Base-by-base conservation (phyloP, 37 sponge, comb jelly and placozoan genomes). In the Agelas oroides region DNA sequence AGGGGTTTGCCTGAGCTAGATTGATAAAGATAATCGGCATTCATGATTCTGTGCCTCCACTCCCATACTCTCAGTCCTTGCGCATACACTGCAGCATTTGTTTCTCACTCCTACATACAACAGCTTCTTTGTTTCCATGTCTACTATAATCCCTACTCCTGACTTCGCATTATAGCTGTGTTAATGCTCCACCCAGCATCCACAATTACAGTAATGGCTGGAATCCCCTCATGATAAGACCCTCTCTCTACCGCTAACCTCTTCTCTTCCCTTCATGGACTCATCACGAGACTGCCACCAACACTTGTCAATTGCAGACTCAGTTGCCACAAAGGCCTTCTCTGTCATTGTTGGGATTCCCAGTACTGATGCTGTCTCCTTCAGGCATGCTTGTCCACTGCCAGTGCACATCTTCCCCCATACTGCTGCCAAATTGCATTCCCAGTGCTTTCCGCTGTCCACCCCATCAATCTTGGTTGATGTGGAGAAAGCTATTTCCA, bases 91-190 rank as follows among this genome's bases (percentile, higher is more conserved):
- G 59, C 85, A 90, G 41, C 59, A 90, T 40, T 90, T 90, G 55
- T 84, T 90, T 28, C 85, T 57, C 18, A 90, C 90, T 18, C 84
- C 85, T 31, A 90, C 20, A 40, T 77, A 65, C 13, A 90, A 59
- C n/a, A 90, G 57, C 27, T 79, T 78, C 20, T 71, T 62, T 0
- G 85, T 90, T 16, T 53, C 41, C 31, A 56, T 13, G 3, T 85
- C 90, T 39, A 90, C 77, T 23, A 84, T 90, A 20, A 90, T 79
- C 5, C 64, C 90, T 0, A 90, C 90, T 35, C 90, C 90, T 59
- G 79, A 77, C 70, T 78, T 90, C 0, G 90, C 90, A 79, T 84
- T 90, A 69, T 84, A 90, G 41, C 75, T 65, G 76, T 90, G 90
- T 23, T 84, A 78, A 41, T 90, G 19, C 65, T 58, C 90, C 90